These are phyloP conservation scores for Porites cylindrica DNA, from an alignment of 92 coral and sea anemone species.

Conservation along the genomic window DNA sequence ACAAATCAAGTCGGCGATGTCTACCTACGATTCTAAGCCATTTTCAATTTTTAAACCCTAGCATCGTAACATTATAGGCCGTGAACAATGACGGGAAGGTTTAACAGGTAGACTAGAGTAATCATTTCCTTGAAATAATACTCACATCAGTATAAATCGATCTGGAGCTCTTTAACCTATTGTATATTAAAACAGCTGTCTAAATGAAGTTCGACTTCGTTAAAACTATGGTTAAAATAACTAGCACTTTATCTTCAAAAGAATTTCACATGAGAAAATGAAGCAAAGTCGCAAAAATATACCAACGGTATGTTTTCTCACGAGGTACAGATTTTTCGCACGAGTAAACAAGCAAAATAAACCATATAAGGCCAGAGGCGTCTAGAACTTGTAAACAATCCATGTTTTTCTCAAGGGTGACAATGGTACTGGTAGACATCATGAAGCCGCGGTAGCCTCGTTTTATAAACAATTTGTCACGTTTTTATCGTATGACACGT, in stretches of 20 bases:
- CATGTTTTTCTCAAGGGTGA: neutral
- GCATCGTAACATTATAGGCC: too few relatives aligned
- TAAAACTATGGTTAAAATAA: neutral
- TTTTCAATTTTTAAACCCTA: too few relatives aligned
- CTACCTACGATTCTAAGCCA: too few relatives aligned
- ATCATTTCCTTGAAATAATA: too few relatives aligned
- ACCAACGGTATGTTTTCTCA: neutral
- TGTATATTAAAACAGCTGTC: too few relatives aligned
- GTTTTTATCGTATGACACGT: conserved; percentile 25
- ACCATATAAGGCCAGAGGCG: neutral
- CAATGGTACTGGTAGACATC: neutral
- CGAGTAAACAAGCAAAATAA: neutral
- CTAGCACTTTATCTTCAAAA: neutral
- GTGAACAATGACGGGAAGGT: too few relatives aligned
- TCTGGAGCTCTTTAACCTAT: too few relatives aligned
- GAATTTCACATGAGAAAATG: neutral
- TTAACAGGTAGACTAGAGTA: too few relatives aligned
- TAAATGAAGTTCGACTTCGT: too few relatives aligned
- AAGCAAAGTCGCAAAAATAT: neutral
- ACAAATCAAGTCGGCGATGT: too few relatives aligned
- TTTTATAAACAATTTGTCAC: conserved; percentile 15
- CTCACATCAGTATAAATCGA: too few relatives aligned
- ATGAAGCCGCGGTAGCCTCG: neutral
- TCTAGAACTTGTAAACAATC: neutral
- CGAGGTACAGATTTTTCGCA: neutral